These are phyloP conservation scores for Hypocryptadius cinnamomeus DNA, from an alignment of 2,113 vertebrate genomes.

Conservation along the genomic window DNA sequence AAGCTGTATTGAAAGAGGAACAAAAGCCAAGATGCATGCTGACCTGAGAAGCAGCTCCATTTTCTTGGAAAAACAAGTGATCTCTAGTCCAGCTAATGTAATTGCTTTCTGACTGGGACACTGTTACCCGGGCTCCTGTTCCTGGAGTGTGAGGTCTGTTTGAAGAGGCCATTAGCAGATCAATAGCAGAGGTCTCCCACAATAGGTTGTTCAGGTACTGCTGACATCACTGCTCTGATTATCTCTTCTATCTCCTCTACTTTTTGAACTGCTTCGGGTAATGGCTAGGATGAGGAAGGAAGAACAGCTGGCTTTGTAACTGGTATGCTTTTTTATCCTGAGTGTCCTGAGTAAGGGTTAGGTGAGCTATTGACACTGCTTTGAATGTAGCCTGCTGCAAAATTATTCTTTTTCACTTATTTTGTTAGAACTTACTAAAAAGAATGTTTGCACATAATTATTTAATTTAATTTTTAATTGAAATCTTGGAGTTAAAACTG, in stretches of 20 bases:
- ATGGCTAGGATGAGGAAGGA: background rate
- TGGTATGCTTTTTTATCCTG: background rate
- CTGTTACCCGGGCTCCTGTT: background rate
- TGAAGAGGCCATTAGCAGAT: slow-evolving; percentile 59
- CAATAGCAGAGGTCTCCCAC: slow-evolving; percentile 25
- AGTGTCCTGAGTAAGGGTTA: background rate
- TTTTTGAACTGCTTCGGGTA: background rate
- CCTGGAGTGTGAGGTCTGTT: slow-evolving; percentile 27
- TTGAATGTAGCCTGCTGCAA: background rate
- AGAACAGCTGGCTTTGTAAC: slow-evolving; percentile 1
- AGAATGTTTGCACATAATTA: background rate
- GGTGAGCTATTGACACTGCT: background rate
- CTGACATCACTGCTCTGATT: slow-evolving; percentile 37
- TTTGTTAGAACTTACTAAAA: background rate
- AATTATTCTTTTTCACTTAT: background rate
- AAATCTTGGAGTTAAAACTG: background rate
- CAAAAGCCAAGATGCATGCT: background rate
- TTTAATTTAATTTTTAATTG: background rate
- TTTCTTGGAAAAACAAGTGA: slow-evolving; percentile 34
- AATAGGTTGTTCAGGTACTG: slow-evolving; percentile 31
- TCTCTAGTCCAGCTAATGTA: slow-evolving; percentile 19
- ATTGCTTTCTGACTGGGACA: slow-evolving; percentile 43
- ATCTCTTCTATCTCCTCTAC: background rate
- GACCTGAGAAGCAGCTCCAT: slow-evolving; percentile 21
- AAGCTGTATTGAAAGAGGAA: background rate